These are phyloP conservation scores for Sycophila texana DNA, from an alignment of 2,888 invertebrate species.

Conservation along the genomic window DNA sequence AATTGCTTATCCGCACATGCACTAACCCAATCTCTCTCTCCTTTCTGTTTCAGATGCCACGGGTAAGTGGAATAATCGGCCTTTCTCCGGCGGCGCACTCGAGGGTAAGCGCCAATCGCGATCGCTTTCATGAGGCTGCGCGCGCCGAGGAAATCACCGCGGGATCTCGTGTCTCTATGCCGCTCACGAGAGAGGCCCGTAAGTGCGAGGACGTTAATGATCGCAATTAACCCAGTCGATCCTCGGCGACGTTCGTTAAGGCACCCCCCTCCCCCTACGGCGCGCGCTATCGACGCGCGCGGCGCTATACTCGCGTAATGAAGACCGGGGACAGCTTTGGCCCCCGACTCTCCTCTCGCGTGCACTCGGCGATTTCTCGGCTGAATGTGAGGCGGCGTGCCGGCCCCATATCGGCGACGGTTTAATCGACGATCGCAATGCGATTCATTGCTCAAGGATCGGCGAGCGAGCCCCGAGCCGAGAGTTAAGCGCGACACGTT, in stretches of 20 bases:
- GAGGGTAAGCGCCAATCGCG: slow-evolving; percentile 37
- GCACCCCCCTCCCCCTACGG: background rate
- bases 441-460: slow-evolving; percentile 40
- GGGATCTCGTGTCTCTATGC: slow-evolving; percentile 21
- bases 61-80: slow-evolving; percentile 80
- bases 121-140: slow-evolving; percentile 7
- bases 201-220: slow-evolving; percentile 58
- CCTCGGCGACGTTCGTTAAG: slow-evolving; percentile 53
- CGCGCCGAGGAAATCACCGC: slow-evolving; percentile 53
- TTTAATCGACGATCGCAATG: slow-evolving; percentile 51
- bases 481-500: background rate
- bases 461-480: background rate
- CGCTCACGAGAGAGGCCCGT: background rate
- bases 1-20: background rate
- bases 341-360: slow-evolving; percentile 5
- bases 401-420: slow-evolving; percentile 45
- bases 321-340: slow-evolving; percentile 45
- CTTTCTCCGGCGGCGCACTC: slow-evolving; percentile 31
- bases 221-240: slow-evolving; percentile 63
- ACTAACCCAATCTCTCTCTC: slow-evolving; percentile 59
- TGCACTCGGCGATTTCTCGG: slow-evolving; percentile 23
- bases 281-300: background rate
- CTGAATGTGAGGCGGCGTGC: slow-evolving; percentile 12
- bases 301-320: slow-evolving; percentile 28
- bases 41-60: slow-evolving; percentile 87